Conservation (phyloP, 2,113 vertebrate species). For the Xiphorhynchus elegans region DNA sequence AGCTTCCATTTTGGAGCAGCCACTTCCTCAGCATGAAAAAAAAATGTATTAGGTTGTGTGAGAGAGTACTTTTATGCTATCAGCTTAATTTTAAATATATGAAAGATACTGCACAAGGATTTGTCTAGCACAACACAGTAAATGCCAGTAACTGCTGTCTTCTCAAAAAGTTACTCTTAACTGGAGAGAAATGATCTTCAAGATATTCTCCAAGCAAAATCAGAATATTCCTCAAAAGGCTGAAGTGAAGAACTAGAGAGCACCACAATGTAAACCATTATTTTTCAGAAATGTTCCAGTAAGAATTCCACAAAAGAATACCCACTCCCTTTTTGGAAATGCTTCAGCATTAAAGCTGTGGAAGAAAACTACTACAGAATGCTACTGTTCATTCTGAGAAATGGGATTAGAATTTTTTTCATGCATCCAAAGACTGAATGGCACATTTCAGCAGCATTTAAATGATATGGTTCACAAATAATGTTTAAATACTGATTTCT, state of each 20-base stretch:
- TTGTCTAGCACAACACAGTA: background rate
- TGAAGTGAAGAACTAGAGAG: background rate
- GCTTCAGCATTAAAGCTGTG: background rate
- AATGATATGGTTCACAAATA: conserved; percentile 32
- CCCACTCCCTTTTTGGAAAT: background rate
- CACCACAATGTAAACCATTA: background rate
- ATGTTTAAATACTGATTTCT: background rate
- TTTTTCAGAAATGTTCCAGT: background rate
- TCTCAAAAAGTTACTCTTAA: background rate
- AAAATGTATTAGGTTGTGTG: background rate
- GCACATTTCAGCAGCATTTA: conserved; percentile 23
- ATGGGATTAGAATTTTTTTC: background rate
- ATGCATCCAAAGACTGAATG: background rate
- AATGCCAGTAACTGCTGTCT: background rate
- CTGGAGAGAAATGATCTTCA: background rate
- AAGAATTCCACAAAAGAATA: background rate
- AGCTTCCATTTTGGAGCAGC: background rate
- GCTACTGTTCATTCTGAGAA: background rate
- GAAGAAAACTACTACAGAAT: background rate
- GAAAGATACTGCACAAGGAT: background rate
- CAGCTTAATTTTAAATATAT: background rate
- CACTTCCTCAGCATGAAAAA: background rate
- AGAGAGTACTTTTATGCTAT: background rate
- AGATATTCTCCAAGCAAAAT: background rate
- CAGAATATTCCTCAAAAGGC: background rate